Evolutionary conservation across 2,797 vertebrate genomes (phyloP).

Genomic region (Intellagama lesueurii): DNA sequence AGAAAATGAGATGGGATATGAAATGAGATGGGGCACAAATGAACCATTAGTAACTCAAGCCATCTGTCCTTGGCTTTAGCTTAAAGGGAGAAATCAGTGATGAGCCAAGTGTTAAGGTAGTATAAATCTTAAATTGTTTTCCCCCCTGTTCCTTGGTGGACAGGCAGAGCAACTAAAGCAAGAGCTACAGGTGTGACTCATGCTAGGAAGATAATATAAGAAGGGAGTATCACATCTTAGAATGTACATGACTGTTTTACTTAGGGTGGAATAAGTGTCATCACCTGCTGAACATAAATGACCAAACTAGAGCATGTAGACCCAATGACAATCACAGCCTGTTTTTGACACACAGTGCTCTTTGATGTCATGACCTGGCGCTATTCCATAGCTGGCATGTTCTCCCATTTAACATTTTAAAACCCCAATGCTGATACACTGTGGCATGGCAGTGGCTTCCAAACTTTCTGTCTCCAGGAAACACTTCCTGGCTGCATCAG

Average conservation of each 20-base stretch:
- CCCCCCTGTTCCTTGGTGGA: neutral
- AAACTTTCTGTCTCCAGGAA: neutral
- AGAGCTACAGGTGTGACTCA: neutral
- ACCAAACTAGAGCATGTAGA: neutral
- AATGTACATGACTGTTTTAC: neutral
- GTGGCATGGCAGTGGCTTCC: neutral
- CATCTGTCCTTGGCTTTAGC: neutral
- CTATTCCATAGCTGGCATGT: neutral
- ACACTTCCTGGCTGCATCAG: neutral
- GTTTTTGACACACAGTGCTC: neutral
- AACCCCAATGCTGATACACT: neutral
- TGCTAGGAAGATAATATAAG: neutral
- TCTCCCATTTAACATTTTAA: slow-evolving; percentile 13
- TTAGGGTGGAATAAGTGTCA: neutral
- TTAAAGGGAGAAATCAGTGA: neutral
- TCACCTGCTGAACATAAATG: neutral
- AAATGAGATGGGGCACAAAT: neutral
- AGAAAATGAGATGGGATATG: too few relatives aligned
- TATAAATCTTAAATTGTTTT: neutral
- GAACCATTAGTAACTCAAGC: neutral
- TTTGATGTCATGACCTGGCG: neutral
- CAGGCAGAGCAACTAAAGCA: neutral
- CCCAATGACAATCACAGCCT: neutral
- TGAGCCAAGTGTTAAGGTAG: neutral
- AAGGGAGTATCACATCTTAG: neutral